Evolutionary conservation across 2,888 invertebrate species (phyloP).

Genomic region (Listrodromus nycthemerus): DNA sequence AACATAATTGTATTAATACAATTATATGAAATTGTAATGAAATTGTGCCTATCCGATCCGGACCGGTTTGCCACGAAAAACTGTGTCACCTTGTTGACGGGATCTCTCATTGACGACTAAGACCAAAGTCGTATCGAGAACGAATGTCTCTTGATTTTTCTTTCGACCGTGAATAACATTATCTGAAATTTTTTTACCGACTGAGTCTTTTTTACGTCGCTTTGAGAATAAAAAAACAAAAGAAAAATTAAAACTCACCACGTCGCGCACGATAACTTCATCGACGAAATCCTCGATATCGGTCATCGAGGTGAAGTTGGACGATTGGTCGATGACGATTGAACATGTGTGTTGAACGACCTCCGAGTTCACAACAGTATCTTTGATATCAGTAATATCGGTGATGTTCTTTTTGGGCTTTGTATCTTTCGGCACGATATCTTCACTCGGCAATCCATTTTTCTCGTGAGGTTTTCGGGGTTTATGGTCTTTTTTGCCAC

Average conservation of each 20-base stretch:
- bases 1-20: too few species aligned
- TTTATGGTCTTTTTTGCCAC: conserved; percentile 52
- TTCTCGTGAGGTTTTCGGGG: conserved; percentile 64
- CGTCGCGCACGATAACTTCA: conserved; percentile 83
- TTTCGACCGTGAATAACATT: too few species aligned
- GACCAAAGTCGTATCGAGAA: too few species aligned
- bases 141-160: too few species aligned
- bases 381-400: conserved; percentile 83
- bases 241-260: conserved; percentile 74
- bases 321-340: conserved; percentile 79
- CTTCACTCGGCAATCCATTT: conserved; percentile 34
- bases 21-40: too few species aligned
- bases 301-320: conserved; percentile 77
- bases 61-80: background rate
- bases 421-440: conserved; percentile 49
- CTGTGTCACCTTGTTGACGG: background rate
- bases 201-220: too few species aligned
- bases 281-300: conserved; percentile 80
- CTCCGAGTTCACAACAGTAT: conserved; percentile 83
- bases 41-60: background rate
- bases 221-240: background rate
- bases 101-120: too few species aligned
- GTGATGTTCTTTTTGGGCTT: conserved; percentile 60
- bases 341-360: conserved; percentile 75
- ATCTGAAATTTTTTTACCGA: too few species aligned